Evolutionary conservation across 64 coral and sea anemone species (phyloP).

Genomic region (Platygyra sinensis): DNA sequence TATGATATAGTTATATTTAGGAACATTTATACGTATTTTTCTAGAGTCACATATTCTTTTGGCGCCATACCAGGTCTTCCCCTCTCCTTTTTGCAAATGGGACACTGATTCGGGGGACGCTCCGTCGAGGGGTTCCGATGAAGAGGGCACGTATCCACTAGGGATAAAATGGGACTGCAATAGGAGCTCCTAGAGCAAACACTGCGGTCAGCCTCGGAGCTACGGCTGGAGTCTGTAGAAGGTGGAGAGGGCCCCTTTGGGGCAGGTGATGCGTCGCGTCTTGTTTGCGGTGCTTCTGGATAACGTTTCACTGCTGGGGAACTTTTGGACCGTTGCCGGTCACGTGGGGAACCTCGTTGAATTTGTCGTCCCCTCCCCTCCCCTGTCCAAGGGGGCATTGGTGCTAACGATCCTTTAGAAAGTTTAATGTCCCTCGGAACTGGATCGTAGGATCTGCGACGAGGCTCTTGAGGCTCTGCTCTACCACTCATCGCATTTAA

Average conservation of each 20-base stretch:
- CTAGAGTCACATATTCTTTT: constrained; percentile 59
- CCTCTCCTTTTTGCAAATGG: constrained; percentile 76
- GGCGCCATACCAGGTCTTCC: constrained; percentile 38
- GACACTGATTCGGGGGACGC: constrained; percentile 62
- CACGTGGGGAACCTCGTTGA: not conserved
- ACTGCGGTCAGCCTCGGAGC: constrained; percentile 12
- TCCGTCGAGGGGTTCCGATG: constrained; percentile 57
- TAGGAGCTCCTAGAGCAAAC: constrained; percentile 51
- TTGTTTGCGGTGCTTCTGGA: not conserved
- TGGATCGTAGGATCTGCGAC: constrained; percentile 48
- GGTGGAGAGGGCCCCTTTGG: constrained; percentile 9
- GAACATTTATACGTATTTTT: constrained; percentile 70
- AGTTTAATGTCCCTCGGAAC: constrained; percentile 9
- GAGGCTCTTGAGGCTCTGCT: constrained; percentile 29
- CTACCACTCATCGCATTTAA: constrained; percentile 3
- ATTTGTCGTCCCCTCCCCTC: constrained; percentile 2
- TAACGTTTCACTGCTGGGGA: constrained; percentile 21
- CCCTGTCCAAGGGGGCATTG: constrained; percentile 4
- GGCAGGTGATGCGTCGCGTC: not conserved
- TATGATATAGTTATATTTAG: not conserved
- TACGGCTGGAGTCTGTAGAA: constrained; percentile 23
- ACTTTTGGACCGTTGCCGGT: not conserved
- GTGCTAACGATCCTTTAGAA: constrained; percentile 26
- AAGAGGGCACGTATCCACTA: constrained; percentile 77
- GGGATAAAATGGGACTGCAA: constrained; percentile 85